Base-by-base conservation (phyloP, 2,888 invertebrate species). In the Melolontha melolontha region DNA sequence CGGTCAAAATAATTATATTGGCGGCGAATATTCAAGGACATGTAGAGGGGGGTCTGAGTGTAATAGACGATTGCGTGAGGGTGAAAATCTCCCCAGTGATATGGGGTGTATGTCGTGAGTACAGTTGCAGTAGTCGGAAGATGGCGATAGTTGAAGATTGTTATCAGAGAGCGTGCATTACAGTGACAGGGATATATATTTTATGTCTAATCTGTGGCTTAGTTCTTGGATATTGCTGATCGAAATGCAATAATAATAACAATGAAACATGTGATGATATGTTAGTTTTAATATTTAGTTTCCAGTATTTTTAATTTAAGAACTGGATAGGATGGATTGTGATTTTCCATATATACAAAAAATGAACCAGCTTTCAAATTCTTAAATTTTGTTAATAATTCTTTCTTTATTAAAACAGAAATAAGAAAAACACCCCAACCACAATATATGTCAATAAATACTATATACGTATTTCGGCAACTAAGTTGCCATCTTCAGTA, bases 1-100 rank as follows among this genome's bases (percentile, higher is more conserved):
- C 76, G 78, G 78, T 77, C 78, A 75, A 77, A 78, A 79, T 79
- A 79, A 80, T 80, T 79, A 79, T 78, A 78, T 76, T 76, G 78
- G 75, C 73, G 73, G 75, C 75, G 76, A 75, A 55, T 69, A 69
- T 71, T 69, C 66, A 66, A 69, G 70, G 57, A 59, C 59, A 49
- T 27, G 44, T 63, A 63, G 22, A n/a, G n/a, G 62, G 68, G 72
- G 70, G 69, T 44, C 63, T 67, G 67, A 72, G 71, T 71, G 72
- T 71, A 74, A 72, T 69, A 68, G 68, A 70, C 67, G 69, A 41
- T 14, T 39, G 34, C 47, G 47, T 44, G 63, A 64, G 64, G 55
- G 55, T 64, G 67, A 67, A 64, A 70, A 70, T 65, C 44, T 68
- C 71, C 72, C 52, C 64, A 73, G 47, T n/a, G 59, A 68, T 72